Conservation (phyloP, 2,797 vertebrate genomes). For the Gymnopithys bicolor region DNA sequence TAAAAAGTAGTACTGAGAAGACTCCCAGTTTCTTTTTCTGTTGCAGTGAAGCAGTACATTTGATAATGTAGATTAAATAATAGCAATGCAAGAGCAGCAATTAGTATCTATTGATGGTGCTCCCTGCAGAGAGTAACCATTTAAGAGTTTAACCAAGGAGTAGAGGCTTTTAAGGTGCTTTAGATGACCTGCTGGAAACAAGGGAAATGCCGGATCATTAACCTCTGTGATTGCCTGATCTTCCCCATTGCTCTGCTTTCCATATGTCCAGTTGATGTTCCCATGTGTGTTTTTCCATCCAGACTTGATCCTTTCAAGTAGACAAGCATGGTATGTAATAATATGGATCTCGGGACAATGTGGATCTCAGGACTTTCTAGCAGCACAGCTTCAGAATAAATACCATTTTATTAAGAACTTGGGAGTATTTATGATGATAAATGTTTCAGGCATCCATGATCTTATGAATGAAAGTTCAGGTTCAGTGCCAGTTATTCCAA, state of each 20-base stretch:
- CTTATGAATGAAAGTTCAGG: background rate
- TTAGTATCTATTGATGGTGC: background rate
- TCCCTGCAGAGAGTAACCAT: background rate
- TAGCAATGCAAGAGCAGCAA: background rate
- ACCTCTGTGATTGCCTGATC: background rate
- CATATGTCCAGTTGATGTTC: background rate
- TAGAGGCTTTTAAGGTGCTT: background rate
- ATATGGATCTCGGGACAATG: background rate
- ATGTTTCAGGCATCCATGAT: background rate
- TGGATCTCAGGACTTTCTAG: background rate
- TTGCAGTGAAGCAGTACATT: background rate
- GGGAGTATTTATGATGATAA: background rate
- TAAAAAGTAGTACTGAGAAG: background rate
- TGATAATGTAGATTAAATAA: slow-evolving; percentile 21
- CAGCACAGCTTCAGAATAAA: background rate
- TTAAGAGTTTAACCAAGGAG: background rate
- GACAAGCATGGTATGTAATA: background rate
- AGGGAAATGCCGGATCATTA: background rate
- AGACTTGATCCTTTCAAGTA: background rate
- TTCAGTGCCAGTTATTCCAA: background rate
- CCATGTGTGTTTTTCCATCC: background rate
- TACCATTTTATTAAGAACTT: background rate
- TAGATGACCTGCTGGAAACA: background rate
- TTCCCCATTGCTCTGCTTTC: background rate
- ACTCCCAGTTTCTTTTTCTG: background rate